Conservation (phyloP, 2,888 invertebrate species). For the Leuctra nigra region DNA sequence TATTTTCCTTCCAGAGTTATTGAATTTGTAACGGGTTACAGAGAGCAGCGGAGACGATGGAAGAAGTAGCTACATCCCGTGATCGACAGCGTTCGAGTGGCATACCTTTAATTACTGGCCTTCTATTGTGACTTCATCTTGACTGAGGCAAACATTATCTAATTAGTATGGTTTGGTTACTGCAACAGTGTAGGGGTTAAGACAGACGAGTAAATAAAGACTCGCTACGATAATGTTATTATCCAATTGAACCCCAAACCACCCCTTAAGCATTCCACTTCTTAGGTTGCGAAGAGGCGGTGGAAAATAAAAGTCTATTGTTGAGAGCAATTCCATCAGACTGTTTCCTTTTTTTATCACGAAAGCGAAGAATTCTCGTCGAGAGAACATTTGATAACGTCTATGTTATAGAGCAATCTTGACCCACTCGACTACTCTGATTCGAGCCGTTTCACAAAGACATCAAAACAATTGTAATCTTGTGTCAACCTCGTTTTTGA, state of each 20-base stretch:
- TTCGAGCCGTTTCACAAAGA: no score
- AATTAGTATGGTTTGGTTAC: constrained; percentile 19
- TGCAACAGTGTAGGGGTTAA: constrained; percentile 2
- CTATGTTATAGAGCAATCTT: no score
- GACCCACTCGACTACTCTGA: no score
- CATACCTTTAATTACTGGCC: constrained; percentile 30
- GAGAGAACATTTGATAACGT: no score
- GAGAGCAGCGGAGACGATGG: background rate
- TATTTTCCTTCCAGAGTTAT: constrained; percentile 24
- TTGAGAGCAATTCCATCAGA: constrained; percentile 4
- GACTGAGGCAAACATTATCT: constrained; percentile 25
- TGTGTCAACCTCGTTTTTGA: no score
- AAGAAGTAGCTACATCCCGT: no score
- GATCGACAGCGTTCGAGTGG: background rate
- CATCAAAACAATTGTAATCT: no score
- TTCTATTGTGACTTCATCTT: constrained; percentile 28
- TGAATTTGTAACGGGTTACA: constrained; percentile 22
- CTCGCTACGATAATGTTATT: constrained; percentile 25
- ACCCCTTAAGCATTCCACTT: constrained; percentile 17
- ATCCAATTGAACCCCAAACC: constrained; percentile 20
- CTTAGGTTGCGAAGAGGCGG: background rate
- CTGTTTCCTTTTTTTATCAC: no score
- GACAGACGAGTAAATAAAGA: constrained; percentile 26
- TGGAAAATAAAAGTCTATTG: background rate
- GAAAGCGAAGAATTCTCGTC: no score